Base-by-base conservation (phyloP, 2,797 vertebrate species). In the Syncerus caffer region DNA sequence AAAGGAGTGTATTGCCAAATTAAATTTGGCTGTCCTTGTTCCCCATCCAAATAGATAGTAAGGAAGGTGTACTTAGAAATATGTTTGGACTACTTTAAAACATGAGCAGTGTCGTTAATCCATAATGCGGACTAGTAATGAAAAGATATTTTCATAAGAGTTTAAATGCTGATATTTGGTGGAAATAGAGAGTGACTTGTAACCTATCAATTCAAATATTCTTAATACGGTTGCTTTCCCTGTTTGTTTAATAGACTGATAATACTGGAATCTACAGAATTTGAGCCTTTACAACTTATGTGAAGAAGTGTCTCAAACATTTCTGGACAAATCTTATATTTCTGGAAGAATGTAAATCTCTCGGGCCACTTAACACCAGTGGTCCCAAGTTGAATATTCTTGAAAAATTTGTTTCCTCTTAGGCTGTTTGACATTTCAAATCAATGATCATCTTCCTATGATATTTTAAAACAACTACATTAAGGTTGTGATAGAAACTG, bases 141-240 rank as follows among this genome's bases (percentile, higher is more conserved):
- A 95, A 96, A 97, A 93, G 96, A 94, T 97, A 93, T 98, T 98
- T 98, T 98, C 96, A 96, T 98, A 94, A 85, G 95, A 79, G 14
- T 88, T 95, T 97, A 97, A 98, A 98, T 98, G 97, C 98, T 98
- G 97, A 45, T 98, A 97, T 98, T 97, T 96, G 98, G 87, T 98
- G 98, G 95, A 95, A 97, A 92, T 93, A 95, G 94, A 97, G 91
- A 86, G 58, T 97, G 95, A 95, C 90, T 96, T 15, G 1, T 92
- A 86, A 84, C 95, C 95, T 97, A 0, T 97, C 62, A 92, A 11
- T 94, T 95, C 95, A 87, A 88, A 92, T 98, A 90, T 98, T 98
- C 97, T 85, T 97, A 62, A 80, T 96, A 84, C 67, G 17, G 51
- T 57, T 84, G 92, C 80, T 85, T 57, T 95, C 55, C 95, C 45